These are phyloP conservation scores for Octomys mimax DNA, from an alignment of 2,797 vertebrate species.

Conservation along the genomic window DNA sequence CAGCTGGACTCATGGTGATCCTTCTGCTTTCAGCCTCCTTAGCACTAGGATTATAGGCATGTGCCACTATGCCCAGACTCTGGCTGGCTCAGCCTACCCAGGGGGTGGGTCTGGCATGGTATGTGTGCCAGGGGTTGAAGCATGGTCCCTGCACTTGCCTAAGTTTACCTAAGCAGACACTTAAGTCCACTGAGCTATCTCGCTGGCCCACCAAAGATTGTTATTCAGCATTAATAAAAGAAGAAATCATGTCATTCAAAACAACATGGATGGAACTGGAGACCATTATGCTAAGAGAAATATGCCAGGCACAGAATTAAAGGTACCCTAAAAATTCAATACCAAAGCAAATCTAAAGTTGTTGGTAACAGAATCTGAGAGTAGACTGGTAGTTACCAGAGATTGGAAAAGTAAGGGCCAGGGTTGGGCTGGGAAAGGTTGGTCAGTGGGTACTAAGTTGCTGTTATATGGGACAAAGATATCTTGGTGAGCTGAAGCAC, in stretches of 20 bases:
- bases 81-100: too few species aligned
- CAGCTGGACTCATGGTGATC: too few species aligned
- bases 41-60: too few species aligned
- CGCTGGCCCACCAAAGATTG: background rate
- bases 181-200: too few species aligned
- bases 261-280: background rate
- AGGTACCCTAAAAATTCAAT: background rate
- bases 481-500: too few species aligned
- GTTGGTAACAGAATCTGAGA: background rate
- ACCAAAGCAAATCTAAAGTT: background rate
- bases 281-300: background rate
- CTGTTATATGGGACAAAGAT: background rate
- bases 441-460: background rate
- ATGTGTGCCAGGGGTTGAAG: too few species aligned
- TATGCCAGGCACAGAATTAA: background rate
- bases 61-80: too few species aligned
- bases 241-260: background rate
- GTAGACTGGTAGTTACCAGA: background rate
- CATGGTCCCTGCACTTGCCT: too few species aligned
- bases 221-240: background rate
- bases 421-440: background rate
- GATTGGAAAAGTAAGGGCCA: background rate
- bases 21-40: too few species aligned
- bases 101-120: too few species aligned
- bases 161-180: too few species aligned